These are phyloP conservation scores for Drosophila heteroneura DNA, from an alignment of 2,888 invertebrate genomes.

Conservation along the genomic window DNA sequence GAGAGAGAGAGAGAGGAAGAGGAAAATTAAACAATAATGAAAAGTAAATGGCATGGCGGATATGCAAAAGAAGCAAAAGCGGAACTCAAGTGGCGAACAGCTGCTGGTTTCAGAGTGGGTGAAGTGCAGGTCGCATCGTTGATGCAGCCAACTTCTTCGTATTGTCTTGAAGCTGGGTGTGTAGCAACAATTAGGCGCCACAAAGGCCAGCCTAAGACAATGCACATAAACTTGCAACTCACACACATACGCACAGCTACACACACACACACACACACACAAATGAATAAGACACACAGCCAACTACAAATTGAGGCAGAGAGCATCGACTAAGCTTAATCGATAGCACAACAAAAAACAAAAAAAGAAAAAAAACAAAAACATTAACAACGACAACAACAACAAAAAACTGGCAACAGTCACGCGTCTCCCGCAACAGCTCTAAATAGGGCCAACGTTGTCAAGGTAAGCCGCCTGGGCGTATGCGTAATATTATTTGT, in stretches of 20 bases:
- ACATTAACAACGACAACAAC: conserved; percentile 17
- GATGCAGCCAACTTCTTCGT: conserved; percentile 11
- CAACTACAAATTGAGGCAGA: conserved; percentile 31
- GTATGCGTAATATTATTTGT: conserved; percentile 59
- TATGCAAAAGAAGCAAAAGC: conserved; percentile 22
- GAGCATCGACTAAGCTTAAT: conserved; percentile 67
- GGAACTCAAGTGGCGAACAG: conserved; percentile 38
- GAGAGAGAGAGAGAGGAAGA: neutral
- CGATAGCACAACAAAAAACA: conserved; percentile 56
- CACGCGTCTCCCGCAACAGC: conserved; percentile 48
- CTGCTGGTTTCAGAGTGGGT: conserved; percentile 1
- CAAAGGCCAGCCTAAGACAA: conserved; percentile 30
- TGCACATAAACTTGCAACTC: conserved; percentile 18
- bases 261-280: neutral
- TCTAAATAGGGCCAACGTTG: conserved; percentile 31
- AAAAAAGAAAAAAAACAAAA: conserved; percentile 13
- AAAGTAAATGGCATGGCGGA: conserved; percentile 28
- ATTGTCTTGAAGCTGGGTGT: conserved; percentile 23
- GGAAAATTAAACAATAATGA: conserved; percentile 40
- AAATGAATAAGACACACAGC: conserved; percentile 28
- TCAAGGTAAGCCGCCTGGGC: conserved; percentile 64
- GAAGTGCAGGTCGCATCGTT: neutral
- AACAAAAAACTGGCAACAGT: conserved; percentile 60
- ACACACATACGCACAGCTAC: neutral
- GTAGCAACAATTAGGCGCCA: conserved; percentile 23